Base-by-base conservation (phyloP, 2,113 vertebrate species). In the Ceuthmochares aereus region DNA sequence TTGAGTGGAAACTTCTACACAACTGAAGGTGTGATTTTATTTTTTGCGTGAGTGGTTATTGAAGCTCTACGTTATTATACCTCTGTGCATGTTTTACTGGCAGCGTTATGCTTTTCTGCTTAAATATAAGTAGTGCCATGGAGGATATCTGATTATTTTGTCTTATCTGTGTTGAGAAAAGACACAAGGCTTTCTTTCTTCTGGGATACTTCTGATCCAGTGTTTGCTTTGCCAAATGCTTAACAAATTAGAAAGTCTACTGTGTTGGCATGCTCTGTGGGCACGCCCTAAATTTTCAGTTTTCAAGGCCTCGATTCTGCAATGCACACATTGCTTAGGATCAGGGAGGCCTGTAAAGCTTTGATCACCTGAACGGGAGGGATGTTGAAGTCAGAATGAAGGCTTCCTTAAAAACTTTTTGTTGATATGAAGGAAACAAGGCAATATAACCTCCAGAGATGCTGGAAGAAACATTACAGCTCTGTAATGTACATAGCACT, bases 171-270 rank as follows among this genome's bases (percentile, higher is more conserved):
- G 2, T 21, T 88, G 76, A 88, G 93, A 94, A 86, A 52, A 86
- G 64, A 58, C 49, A 49, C 27, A 77, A 58, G 76, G 37, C 83
- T 96, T 69, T 8, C 26, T 77, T 91, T 79, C 59, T 95, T 96
- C 49, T 75, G 54, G 45, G 69, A 45, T 93, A 34, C 62, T 47
- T 90, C 88, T 92, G 75, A 91, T 96, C 34, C 64, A 74, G 55
- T 83, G 36, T 54, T 80, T 60, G 55, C 36, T 94, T 89, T 95
- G 79, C 83, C 90, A 90, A 92, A 74, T 4, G 12, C 58, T 81
- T 89, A 86, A 93, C 79, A 86, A 92, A 86, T 94, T 93, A 87
- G 79, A 80, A 96, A 80, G 51, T 64, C 74, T 93, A 64, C 90
- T 72, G 45, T 45, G 52, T 78, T 95, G 87, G 88, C 94, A 81